phyloP scores from a whole-genome alignment of 2,888 invertebrate genomes.

The Sycophila texana region DNA sequence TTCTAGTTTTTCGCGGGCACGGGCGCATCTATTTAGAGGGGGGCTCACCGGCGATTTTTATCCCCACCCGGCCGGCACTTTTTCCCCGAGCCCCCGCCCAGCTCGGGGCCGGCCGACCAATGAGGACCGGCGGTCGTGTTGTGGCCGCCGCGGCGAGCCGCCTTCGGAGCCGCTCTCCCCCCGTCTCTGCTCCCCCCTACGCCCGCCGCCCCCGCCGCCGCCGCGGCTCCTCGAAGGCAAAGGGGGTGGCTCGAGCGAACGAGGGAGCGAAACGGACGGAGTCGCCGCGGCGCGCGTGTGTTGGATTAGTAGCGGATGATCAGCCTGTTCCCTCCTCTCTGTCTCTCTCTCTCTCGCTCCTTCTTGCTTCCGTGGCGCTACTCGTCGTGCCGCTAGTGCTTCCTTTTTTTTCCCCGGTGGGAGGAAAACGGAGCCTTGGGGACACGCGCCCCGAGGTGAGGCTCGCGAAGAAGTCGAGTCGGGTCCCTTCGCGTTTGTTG shows the following conservation, averaged over 20 bases:
- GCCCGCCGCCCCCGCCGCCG: neutral
- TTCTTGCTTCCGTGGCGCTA: neutral
- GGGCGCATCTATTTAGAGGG: slow-evolving; percentile 74
- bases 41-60: slow-evolving; percentile 46
- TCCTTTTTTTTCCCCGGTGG: neutral
- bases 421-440: neutral
- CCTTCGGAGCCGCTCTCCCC: slow-evolving; percentile 68
- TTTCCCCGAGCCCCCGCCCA: slow-evolving; percentile 75
- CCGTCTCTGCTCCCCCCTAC: neutral
- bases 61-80: slow-evolving; percentile 59
- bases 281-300: neutral
- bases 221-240: slow-evolving; percentile 5
- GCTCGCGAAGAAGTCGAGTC: neutral
- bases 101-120: slow-evolving; percentile 63
- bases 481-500: neutral
- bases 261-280: too few relatives aligned
- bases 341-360: slow-evolving; percentile 58
- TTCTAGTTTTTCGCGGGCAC: slow-evolving; percentile 74
- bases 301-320: slow-evolving; percentile 38
- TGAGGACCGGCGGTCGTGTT: slow-evolving; percentile 75
- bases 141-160: slow-evolving; percentile 76
- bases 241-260: too few relatives aligned
- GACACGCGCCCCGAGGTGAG: slow-evolving; percentile 47
- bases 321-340: slow-evolving; percentile 55
- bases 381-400: neutral